Base-by-base conservation (phyloP, 2,113 vertebrate species). In the Serilophus lunatus region DNA sequence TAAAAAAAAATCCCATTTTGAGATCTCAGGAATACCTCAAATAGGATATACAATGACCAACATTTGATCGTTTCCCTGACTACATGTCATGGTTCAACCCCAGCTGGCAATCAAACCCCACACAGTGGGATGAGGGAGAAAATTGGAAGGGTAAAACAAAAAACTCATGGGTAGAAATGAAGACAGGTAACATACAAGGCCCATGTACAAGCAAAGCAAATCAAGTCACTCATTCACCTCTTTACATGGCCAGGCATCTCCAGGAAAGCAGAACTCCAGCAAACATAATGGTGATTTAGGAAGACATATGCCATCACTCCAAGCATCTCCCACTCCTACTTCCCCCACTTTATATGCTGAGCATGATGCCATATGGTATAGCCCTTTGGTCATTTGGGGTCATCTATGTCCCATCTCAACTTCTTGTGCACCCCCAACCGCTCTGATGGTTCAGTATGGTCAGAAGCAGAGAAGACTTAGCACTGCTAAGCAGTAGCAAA, bases 341-440 rank as follows among this genome's bases (percentile, higher is more conserved):
- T 14, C 53, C 44, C 16, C 18, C 26, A 23, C 7, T 23, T 53
- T 7, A 42, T 26, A 22, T 26, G 26, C 44, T 31, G 25, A 31
- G 20, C 35, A 40, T 4, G 3, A n/a, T 10, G 6, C 44, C 42
- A 35, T 47, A 16, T 4, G 5, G 38, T 36, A 10, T 9, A 33
- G 10, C 38, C 18, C 33, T 28, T 12, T 38, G 59, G n/a, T 6
- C 9, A 45, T 33, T 0, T 38, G 23, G 38, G 23, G 14, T 86
- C 74, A 23, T 38, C 38, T 33, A 19, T 4, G 18, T 3, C 36
- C 64, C 5, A 1, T 16, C 23, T 33, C 54, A 28, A 1, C 3
- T 0, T 12, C 45, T 33, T 2, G 0, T 10, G 23, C 28, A 29
- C 2, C 4, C 38, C 40, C 3, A 0, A n/a, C 47, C 47, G 38